Percentiles rank a stretch among this genome's conserved stretches.
Conservation (phyloP, 37 sponge, comb jelly and placozoan species). For the Tethya wilhelma region DNA sequence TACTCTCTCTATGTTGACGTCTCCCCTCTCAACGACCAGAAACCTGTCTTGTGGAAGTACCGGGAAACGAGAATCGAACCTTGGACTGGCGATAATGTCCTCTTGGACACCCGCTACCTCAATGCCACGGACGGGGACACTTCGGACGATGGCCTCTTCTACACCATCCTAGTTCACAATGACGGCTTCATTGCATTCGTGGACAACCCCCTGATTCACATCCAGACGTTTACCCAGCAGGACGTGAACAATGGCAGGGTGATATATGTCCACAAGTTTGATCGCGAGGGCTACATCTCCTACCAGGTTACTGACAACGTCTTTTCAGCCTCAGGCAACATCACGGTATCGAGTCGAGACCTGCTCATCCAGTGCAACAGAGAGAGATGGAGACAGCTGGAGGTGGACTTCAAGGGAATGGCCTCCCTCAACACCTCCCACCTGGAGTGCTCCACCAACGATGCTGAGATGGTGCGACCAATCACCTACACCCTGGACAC, state of each 20-base stretch:
- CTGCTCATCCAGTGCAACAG: slow-evolving; percentile 12
- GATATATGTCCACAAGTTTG: slow-evolving; percentile 4
- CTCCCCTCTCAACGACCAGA: slow-evolving; percentile 46
- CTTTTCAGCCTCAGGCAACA: background rate
- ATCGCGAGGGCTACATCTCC: background rate
- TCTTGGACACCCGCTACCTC: slow-evolving; percentile 1
- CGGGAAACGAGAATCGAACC: background rate
- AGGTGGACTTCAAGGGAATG: background rate
- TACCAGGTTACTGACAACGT: slow-evolving; percentile 36
- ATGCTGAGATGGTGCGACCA: background rate
- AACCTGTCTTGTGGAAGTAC: slow-evolving; percentile 8
- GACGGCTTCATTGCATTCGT: slow-evolving; percentile 26
- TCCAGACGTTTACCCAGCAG: slow-evolving; percentile 50
- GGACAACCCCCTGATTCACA: background rate
- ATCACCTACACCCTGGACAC: background rate
- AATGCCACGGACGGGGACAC: slow-evolving; percentile 57
- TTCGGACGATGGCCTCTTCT: slow-evolving; percentile 7
- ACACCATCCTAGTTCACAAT: background rate
- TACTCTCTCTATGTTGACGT: slow-evolving; percentile 14
- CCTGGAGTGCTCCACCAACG: slow-evolving; percentile 15
- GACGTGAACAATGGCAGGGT: slow-evolving; percentile 24
- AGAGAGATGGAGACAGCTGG: background rate
- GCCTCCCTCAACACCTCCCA: background rate
- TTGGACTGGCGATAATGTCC: slow-evolving; percentile 40
- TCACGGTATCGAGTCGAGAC: background rate